Evolutionary conservation across 2,888 invertebrate species (phyloP).

Genomic region (Hyposoter didymator): DNA sequence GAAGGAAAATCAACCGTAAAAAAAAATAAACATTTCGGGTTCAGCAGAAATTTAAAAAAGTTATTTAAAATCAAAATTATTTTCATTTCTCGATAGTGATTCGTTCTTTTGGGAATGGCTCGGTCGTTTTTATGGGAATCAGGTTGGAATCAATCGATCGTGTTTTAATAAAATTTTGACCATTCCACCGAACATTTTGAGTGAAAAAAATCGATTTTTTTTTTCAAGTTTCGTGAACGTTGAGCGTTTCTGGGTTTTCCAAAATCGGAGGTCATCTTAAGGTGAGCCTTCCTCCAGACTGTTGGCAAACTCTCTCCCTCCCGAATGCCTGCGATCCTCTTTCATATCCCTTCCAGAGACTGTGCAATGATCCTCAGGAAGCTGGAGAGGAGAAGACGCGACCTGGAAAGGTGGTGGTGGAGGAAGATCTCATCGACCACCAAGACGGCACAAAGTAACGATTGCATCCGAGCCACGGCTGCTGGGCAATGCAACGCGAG

Average conservation of each 20-base stretch:
- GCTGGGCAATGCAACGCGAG: constrained; percentile 68
- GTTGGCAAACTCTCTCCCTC: constrained; percentile 22
- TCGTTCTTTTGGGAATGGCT: not conserved
- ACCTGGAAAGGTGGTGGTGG: constrained; percentile 31
- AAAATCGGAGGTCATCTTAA: constrained; percentile 23
- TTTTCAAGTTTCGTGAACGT: not conserved
- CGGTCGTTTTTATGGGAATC: not conserved
- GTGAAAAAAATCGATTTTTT: not conserved
- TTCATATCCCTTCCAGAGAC: constrained; percentile 37
- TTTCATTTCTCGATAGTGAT: not conserved
- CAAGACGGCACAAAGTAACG: constrained; percentile 73
- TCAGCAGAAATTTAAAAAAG: not conserved
- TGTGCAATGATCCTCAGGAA: constrained; percentile 42
- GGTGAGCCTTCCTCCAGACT: constrained; percentile 30
- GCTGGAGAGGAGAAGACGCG: constrained; percentile 55
- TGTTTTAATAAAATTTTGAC: no score
- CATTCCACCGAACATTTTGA: no score
- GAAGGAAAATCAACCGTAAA: not conserved
- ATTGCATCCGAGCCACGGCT: constrained; percentile 74
- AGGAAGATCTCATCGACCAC: constrained; percentile 42
- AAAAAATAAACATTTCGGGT: not conserved
- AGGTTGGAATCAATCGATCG: not conserved
- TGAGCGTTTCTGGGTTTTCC: not conserved
- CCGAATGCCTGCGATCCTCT: constrained; percentile 1
- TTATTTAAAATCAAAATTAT: not conserved